Evolutionary conservation across 2,888 invertebrate species (phyloP).

Genomic region (Drosophila greeni): DNA sequence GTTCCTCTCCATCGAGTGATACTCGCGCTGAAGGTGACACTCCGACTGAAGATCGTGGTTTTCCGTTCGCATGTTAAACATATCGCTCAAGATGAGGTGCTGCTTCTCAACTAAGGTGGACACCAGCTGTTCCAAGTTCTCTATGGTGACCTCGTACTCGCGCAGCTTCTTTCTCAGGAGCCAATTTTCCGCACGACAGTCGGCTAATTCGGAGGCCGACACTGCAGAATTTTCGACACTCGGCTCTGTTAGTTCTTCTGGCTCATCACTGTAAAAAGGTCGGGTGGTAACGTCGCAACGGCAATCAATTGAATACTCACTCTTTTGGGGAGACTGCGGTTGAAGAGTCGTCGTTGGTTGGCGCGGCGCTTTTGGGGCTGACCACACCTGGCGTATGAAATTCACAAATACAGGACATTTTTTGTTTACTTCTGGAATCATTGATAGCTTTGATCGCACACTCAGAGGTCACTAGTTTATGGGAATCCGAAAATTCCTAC

Average conservation of each 20-base stretch:
- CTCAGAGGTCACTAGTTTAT: constrained; percentile 17
- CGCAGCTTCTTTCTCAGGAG: constrained; percentile 65
- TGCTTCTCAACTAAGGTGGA: constrained; percentile 73
- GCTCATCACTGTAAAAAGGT: neutral
- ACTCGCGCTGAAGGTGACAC: constrained; percentile 71
- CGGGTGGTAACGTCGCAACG: neutral
- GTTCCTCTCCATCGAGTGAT: constrained; percentile 71
- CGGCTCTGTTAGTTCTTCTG: constrained; percentile 1
- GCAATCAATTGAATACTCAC: constrained; percentile 6
- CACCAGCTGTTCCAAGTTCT: constrained; percentile 73
- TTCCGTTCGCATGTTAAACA: constrained; percentile 64
- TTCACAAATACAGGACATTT: constrained; percentile 60
- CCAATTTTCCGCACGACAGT: constrained; percentile 73
- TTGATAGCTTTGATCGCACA: neutral
- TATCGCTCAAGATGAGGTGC: constrained; percentile 68
- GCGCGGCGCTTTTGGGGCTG: neutral
- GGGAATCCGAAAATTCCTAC: neutral
- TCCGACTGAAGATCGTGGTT: constrained; percentile 66
- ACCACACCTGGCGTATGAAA: constrained; percentile 26
- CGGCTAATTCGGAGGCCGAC: constrained; percentile 69
- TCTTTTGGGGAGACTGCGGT: neutral
- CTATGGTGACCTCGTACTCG: constrained; percentile 63
- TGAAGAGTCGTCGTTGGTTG: neutral
- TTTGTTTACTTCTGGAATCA: neutral
- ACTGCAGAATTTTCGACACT: constrained; percentile 32